phyloP scores from a whole-genome alignment of 2,888 invertebrate genomes.

The Drosophila maculinotata region DNA sequence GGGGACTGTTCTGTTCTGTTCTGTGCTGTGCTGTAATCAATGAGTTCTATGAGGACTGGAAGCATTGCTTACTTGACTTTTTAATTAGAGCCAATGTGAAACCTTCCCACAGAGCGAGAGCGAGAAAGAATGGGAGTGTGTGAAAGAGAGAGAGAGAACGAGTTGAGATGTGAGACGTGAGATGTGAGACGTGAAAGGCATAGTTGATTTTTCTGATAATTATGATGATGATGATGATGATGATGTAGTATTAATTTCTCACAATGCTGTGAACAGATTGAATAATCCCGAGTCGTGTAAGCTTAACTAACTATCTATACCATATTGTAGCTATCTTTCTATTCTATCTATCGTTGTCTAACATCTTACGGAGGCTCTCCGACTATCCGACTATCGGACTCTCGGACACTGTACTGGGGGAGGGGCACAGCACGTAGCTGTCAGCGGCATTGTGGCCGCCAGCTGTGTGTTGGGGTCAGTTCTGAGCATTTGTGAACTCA shows the following conservation, averaged over 20 bases:
- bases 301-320: conserved; percentile 31
- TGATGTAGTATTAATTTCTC: conserved; percentile 76
- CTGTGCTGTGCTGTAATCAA: too few species aligned
- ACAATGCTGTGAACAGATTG: conserved; percentile 70
- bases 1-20: neutral
- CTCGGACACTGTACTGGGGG: neutral
- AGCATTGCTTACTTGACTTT: conserved; percentile 31
- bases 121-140: neutral
- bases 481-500: conserved; percentile 71
- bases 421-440: conserved; percentile 70
- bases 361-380: too few species aligned
- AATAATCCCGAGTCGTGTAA: conserved; percentile 60
- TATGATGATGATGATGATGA: conserved; percentile 45
- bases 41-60: too few species aligned
- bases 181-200: conserved; percentile 44
- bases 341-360: too few species aligned
- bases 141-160: conserved; percentile 2
- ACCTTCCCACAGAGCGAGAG: conserved; percentile 35
- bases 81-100: conserved; percentile 53
- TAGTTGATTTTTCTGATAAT: conserved; percentile 56
- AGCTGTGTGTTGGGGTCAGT: conserved; percentile 65
- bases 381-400: too few species aligned
- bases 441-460: conserved; percentile 66
- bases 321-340: conserved; percentile 7
- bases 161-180: conserved; percentile 8